These are phyloP conservation scores for Drosophila lini DNA, from an alignment of 1,140 invertebrate species.

Conservation along the genomic window DNA sequence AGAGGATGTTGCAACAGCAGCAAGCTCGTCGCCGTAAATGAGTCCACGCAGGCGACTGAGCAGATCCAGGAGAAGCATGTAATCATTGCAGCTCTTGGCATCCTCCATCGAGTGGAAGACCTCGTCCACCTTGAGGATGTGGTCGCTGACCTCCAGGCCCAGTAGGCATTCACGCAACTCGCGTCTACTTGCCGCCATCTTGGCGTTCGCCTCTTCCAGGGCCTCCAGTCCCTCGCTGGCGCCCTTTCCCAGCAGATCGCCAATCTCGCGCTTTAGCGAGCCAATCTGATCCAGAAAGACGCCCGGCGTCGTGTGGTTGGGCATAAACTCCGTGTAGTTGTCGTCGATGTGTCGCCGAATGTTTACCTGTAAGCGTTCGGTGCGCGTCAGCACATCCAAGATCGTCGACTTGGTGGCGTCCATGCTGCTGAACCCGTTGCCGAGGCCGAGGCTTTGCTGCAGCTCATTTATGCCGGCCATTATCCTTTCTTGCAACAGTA, in stretches of 20 bases:
- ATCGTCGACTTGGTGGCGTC: conserved; percentile 67
- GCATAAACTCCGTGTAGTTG: conserved; percentile 79
- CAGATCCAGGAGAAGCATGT: conserved; percentile 60
- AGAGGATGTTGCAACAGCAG: not conserved
- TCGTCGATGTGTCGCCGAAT: conserved; percentile 73
- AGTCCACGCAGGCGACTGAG: conserved; percentile 63
- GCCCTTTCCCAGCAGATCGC: conserved; percentile 58
- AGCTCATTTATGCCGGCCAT: conserved; percentile 9
- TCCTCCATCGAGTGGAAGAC: conserved; percentile 78
- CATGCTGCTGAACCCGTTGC: conserved; percentile 18
- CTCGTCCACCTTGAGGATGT: conserved; percentile 74
- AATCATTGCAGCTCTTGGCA: conserved; percentile 71
- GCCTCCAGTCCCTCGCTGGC: conserved; percentile 53
- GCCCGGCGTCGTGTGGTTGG: conserved; percentile 70
- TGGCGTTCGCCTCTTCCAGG: conserved; percentile 55
- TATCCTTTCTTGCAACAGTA: not conserved
- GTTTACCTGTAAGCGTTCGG: conserved; percentile 67
- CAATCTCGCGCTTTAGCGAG: conserved; percentile 58
- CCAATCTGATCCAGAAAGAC: conserved; percentile 69
- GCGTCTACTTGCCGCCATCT: conserved; percentile 50
- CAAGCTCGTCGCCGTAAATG: conserved; percentile 55
- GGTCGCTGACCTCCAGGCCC: conserved; percentile 65
- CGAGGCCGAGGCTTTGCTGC: conserved; percentile 25
- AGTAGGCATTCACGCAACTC: conserved; percentile 67
- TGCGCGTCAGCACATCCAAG: conserved; percentile 67